Conservation (phyloP, 2,113 vertebrate species). For the Sceloporus tristichus region DNA sequence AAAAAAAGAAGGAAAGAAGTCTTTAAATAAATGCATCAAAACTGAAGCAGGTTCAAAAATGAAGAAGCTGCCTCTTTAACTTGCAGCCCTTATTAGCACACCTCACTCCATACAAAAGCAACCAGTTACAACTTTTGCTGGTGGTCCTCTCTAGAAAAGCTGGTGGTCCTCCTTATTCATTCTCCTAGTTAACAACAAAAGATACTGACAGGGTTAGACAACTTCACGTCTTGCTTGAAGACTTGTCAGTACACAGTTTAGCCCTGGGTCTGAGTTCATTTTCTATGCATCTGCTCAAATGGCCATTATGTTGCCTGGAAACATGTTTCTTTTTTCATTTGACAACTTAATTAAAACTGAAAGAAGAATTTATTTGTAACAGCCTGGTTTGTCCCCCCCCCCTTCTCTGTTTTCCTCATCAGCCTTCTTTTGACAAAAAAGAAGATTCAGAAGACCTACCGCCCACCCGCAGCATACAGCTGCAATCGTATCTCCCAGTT, state of each 20-base stretch:
- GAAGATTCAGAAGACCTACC: background rate
- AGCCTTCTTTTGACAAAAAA: background rate
- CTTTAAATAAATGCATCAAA: background rate
- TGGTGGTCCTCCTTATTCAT: background rate
- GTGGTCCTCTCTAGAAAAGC: too few relatives aligned
- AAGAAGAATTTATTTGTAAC: background rate
- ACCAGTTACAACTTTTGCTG: background rate
- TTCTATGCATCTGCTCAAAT: background rate
- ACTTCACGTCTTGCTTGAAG: background rate
- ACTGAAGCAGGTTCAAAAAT: background rate
- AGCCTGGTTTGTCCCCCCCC: background rate
- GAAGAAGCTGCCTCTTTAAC: too few relatives aligned
- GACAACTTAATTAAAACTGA: slow-evolving; percentile 31
- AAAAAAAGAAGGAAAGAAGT: background rate
- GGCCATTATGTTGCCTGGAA: slow-evolving; percentile 8
- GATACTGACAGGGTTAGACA: background rate
- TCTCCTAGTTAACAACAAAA: background rate
- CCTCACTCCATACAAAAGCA: background rate
- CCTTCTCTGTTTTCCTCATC: background rate
- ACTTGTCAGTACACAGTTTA: background rate
- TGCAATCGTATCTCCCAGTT: background rate
- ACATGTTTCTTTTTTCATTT: background rate
- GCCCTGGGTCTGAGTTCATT: background rate
- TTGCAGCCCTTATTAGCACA: background rate
- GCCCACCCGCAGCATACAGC: background rate